Evolutionary conservation across 2,888 invertebrate genomes (phyloP).

Genomic region (Geophilus truncorum): DNA sequence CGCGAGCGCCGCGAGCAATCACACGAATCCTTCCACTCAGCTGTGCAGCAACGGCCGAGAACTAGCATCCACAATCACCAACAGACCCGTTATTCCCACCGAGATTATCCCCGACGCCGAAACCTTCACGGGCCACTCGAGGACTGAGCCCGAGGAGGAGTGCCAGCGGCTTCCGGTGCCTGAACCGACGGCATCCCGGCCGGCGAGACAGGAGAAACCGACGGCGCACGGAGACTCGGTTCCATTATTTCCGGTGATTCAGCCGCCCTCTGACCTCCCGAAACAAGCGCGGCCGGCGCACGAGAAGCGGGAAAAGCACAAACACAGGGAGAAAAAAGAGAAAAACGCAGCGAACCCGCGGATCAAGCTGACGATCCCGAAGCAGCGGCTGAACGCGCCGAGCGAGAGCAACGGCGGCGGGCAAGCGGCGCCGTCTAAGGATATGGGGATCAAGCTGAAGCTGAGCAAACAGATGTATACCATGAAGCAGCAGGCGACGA

Average conservation of each 20-base stretch:
- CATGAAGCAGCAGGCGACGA: background rate
- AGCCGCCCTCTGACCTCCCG: background rate
- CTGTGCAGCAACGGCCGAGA: background rate
- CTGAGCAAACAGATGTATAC: conserved; percentile 2
- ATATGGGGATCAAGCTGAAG: background rate
- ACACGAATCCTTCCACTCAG: background rate
- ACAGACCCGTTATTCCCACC: background rate
- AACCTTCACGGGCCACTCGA: background rate
- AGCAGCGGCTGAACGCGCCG: conserved; percentile 60
- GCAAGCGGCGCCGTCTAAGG: background rate
- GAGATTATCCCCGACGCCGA: background rate
- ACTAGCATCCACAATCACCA: background rate
- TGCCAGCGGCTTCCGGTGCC: background rate
- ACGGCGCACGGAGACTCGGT: background rate
- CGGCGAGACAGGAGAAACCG: background rate
- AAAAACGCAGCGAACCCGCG: conserved; percentile 47
- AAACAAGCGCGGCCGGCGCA: background rate
- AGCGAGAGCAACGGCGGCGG: background rate
- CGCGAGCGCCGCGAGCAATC: background rate
- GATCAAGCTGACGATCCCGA: conserved; percentile 75
- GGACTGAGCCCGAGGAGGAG: background rate
- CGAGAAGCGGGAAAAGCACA: conserved; percentile 66
- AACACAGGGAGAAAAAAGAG: conserved; percentile 54
- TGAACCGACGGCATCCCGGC: background rate
- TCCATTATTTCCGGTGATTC: background rate